These are phyloP conservation scores for Uromys caudimaculatus DNA, from an alignment of 2,797 vertebrate species.

Conservation along the genomic window DNA sequence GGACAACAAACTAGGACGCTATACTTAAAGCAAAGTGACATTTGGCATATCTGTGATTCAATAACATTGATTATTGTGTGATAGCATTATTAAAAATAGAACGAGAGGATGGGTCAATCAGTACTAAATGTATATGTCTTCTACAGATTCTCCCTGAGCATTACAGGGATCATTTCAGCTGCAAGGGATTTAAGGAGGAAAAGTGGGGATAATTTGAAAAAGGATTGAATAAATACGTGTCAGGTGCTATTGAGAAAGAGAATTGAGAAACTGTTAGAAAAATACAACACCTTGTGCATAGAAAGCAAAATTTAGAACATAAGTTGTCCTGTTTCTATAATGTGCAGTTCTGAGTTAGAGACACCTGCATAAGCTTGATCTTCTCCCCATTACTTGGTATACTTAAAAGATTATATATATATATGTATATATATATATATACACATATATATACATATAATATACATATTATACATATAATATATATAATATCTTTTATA, in stretches of 20 bases:
- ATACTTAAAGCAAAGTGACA: background rate
- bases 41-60: background rate
- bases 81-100: slow-evolving; percentile 10
- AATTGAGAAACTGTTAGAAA: background rate
- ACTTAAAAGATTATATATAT: background rate
- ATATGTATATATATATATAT: background rate
- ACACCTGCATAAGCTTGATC: background rate
- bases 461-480: too few species aligned
- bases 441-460: too few species aligned
- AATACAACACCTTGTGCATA: background rate
- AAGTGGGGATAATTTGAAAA: background rate
- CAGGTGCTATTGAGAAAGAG: background rate
- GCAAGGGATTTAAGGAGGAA: background rate
- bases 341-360: too few species aligned
- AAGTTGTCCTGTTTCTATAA: background rate
- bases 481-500: too few species aligned
- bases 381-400: background rate
- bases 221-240: background rate
- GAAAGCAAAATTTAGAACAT: background rate
- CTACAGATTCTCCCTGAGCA: background rate
- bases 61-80: background rate
- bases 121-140: background rate
- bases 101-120: background rate
- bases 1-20: background rate
- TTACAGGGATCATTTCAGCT: background rate